A percentile compares a stretch with the other conserved stretches of the same genome.
Conservation (phyloP, 2,113 vertebrate genomes). For the Ceyx cyanopectus region DNA sequence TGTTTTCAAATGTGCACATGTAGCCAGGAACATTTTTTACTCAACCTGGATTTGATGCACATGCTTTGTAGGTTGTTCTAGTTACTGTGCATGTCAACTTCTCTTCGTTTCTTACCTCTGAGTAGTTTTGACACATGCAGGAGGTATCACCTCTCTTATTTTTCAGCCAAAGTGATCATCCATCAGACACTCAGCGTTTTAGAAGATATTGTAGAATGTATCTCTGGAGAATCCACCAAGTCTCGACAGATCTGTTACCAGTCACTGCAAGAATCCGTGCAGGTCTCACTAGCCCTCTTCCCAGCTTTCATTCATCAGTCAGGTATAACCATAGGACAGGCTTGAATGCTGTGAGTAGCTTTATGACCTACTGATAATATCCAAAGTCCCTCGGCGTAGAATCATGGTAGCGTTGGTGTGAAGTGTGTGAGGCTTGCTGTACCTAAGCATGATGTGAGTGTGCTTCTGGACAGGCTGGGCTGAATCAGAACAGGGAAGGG, state of each 20-base stretch:
- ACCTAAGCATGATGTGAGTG: neutral
- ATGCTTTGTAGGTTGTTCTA: rapidly evolving
- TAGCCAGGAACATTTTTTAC: neutral
- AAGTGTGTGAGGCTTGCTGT: neutral
- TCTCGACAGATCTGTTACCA: conserved; percentile 98
- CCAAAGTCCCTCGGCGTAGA: neutral
- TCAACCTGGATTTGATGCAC: neutral
- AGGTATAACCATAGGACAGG: conserved; percentile 81
- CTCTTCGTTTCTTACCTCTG: neutral
- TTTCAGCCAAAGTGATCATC: conserved; percentile 89
- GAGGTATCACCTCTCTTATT: conserved; percentile 28
- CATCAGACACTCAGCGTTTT: conserved; percentile 94
- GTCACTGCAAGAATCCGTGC: conserved; percentile 96
- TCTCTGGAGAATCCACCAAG: conserved; percentile 95
- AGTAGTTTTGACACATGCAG: neutral
- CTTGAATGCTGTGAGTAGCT: conserved; percentile 22
- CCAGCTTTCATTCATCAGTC: conserved; percentile 96
- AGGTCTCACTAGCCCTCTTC: conserved; percentile 95
- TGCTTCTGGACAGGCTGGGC: neutral
- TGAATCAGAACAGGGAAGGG: neutral
- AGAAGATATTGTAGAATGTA: conserved; percentile 92
- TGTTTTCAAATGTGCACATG: rapidly evolving
- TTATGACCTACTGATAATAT: neutral
- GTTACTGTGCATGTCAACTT: neutral
- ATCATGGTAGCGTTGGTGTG: neutral